Percentiles rank a stretch among this genome's conserved stretches.
These are phyloP conservation scores for Progne subis DNA, from an alignment of 2,113 vertebrate species.

Conservation along the genomic window DNA sequence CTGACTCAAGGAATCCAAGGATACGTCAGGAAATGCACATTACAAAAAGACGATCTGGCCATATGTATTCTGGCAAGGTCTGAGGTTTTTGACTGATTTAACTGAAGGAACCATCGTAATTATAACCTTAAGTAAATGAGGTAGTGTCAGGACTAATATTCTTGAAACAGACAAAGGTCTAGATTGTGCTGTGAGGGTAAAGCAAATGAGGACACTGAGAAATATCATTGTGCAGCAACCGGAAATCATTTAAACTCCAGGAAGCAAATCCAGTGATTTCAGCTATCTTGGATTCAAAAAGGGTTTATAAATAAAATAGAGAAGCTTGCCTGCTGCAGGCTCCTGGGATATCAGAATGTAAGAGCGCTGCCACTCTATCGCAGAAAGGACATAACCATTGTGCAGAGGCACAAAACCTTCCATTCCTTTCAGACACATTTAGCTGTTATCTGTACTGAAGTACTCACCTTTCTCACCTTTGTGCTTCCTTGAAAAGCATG, in stretches of 20 bases:
- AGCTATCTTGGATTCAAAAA: background rate
- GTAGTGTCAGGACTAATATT: background rate
- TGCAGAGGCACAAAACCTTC: slow-evolving; percentile 21
- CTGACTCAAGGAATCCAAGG: background rate
- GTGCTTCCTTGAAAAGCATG: slow-evolving; percentile 19
- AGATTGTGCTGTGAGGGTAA: background rate
- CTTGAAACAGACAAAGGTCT: background rate
- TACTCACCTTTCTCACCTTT: slow-evolving; percentile 49
- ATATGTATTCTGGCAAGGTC: background rate
- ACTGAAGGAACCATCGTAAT: background rate
- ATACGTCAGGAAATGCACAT: background rate
- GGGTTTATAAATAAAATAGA: slow-evolving; percentile 39
- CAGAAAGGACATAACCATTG: slow-evolving; percentile 21
- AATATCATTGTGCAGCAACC: background rate
- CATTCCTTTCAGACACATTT: slow-evolving; percentile 31
- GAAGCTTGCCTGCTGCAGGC: background rate
- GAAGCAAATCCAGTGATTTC: slow-evolving; percentile 26
- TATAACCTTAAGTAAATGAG: background rate
- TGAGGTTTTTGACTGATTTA: background rate
- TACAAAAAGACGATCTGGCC: background rate
- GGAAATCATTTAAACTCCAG: background rate
- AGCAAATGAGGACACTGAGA: background rate
- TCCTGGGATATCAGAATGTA: slow-evolving; percentile 1
- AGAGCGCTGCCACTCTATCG: background rate
- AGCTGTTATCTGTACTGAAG: slow-evolving; percentile 28